Conservation (phyloP, 2,113 vertebrate genomes). For the Bambusicola thoracicus region DNA sequence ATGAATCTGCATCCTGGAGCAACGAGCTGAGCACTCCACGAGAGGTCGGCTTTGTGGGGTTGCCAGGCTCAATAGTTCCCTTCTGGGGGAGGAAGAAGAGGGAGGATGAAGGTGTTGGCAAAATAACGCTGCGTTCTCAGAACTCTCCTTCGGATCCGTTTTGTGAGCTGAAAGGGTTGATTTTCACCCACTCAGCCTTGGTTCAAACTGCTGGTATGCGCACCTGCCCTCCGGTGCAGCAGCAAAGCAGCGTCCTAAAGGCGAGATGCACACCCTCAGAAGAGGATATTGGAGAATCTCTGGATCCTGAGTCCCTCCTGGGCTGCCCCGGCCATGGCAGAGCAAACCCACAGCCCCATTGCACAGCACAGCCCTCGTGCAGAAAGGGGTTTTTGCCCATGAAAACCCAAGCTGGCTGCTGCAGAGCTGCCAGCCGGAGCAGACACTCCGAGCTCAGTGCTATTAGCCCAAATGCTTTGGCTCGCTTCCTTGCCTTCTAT, state of each 20-base stretch:
- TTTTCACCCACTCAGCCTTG: fast-evolving
- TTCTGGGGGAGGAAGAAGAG: not conserved
- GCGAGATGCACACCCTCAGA: not conserved
- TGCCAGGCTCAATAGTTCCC: not conserved
- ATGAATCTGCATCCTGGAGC: not conserved
- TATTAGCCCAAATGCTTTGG: constrained; percentile 4
- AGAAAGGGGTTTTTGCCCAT: not conserved
- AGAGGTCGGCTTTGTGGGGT: not conserved
- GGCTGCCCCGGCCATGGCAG: not conserved
- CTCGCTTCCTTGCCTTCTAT: not conserved
- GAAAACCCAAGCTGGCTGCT: constrained; percentile 17
- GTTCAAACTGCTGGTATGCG: not conserved
- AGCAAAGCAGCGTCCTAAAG: not conserved
- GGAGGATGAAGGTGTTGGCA: fast-evolving
- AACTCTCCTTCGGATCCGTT: not conserved
- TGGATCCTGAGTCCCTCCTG: not conserved
- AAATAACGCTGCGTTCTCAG: not conserved
- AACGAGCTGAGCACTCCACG: not conserved
- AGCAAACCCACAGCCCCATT: not conserved
- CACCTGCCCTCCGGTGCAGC: not conserved
- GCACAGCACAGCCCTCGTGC: not conserved
- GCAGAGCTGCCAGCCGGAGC: not conserved
- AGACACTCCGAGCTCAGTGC: not conserved
- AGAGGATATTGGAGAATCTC: not conserved
- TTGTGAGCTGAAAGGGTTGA: not conserved